A percentile compares a stretch with the other conserved stretches of the same genome.
phyloP scores from a whole-genome alignment of 2,888 invertebrate genomes.

The Ichneumon xanthorius region DNA sequence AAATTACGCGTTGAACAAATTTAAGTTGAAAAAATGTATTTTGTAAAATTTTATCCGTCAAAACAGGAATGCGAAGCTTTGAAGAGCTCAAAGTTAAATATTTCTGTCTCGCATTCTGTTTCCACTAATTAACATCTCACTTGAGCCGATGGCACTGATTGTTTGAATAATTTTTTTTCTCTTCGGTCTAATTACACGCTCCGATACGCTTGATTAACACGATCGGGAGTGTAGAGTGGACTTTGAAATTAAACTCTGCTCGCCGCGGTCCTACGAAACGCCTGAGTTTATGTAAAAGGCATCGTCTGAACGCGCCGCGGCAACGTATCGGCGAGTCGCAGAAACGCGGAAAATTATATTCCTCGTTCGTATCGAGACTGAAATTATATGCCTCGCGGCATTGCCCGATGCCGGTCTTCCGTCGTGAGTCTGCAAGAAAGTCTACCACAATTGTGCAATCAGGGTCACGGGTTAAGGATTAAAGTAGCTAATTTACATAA shows the following conservation, averaged over 20 bases:
- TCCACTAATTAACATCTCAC: background rate
- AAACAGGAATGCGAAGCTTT: background rate
- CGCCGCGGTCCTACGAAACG: background rate
- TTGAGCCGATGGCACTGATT: background rate
- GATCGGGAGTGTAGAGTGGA: background rate
- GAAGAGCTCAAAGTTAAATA: background rate
- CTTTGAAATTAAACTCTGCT: background rate
- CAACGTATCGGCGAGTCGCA: background rate
- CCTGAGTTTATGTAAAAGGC: background rate
- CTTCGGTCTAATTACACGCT: background rate
- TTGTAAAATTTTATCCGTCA: background rate
- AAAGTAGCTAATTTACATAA: constrained; percentile 74
- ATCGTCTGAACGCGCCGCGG: background rate
- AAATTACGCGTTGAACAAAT: background rate
- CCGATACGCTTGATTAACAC: background rate
- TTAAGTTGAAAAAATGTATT: background rate
- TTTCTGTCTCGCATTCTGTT: background rate
- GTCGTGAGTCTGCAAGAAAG: constrained; percentile 71
- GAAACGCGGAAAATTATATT: background rate
- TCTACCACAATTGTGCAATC: constrained; percentile 71
- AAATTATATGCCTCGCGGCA: constrained; percentile 33
- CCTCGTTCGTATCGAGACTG: background rate
- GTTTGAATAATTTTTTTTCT: background rate
- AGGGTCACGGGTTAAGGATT: constrained; percentile 74
- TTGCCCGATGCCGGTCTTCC: constrained; percentile 53